Evolutionary conservation across 1,140 invertebrate species (phyloP), one percentile per base, ranked within the genome.

Genomic region (Chironomus tepperi): DNA sequence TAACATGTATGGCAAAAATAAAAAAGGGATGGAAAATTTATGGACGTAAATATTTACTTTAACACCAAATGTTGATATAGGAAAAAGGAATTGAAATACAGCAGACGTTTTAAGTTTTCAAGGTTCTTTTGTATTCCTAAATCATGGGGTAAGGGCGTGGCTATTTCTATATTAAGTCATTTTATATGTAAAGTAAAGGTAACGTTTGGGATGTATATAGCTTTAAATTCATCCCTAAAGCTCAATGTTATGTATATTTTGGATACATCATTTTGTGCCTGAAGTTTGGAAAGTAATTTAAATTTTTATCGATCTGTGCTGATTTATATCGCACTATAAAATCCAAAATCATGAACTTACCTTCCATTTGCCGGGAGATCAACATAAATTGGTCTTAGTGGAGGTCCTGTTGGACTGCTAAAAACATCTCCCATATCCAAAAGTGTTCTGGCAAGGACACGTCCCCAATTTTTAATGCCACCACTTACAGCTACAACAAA

Each of bases 401-500:
- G 74, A 21, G 74, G 43, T 0, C 75, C 74, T 7, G 10, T 2
- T 12, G 74, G 70, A 73, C 72, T 73, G 2, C 24, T 67, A 47
- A 76, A 74, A 9, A 73, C 67, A 18, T 42, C 70, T 9, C 75
- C 75, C 70, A 76, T 76, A 42, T 76, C 75, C 0, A 74, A 8
- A 0, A 76, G 18, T 19, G 70, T 43, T 67, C 70, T 47, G n/a
- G 74, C 75, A 19, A 76, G 19, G n/a, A 72, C 74, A 7, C 74
- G 70, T 24, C 74, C 73, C 75, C 75, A 76, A 19, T 21, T 64
- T 74, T 76, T 76, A 1, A 65, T 67, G 10, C 75, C 75, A 21
- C 75, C 75, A 43, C 42, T 75, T 2, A 76, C 72, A 43, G 75
- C 75, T n/a, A 76, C 74, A 21, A 76, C 43, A 75, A 76, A 76